Base-by-base conservation (phyloP, 1,140 invertebrate species). In the Euschistus heros region DNA sequence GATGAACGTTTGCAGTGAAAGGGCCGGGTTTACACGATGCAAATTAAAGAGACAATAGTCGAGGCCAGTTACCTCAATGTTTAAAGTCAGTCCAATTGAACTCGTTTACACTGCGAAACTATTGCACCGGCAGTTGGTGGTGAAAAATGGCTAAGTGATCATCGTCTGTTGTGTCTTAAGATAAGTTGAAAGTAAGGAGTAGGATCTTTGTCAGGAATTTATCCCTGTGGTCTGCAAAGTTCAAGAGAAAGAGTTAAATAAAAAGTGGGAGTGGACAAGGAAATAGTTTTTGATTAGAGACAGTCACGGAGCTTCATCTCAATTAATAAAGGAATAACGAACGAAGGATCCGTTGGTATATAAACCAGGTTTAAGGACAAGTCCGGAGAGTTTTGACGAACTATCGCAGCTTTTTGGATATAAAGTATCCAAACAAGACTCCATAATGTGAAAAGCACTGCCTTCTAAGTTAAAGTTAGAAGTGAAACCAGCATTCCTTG, bases 171-270 rank as follows among this genome's bases (percentile, higher is more conserved):
- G n/a, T n/a, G n/a, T n/a, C n/a, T n/a, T n/a, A n/a, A n/a, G n/a
- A n/a, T n/a, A n/a, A n/a, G n/a, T n/a, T n/a, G n/a, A n/a, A n/a
- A n/a, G n/a, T n/a, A n/a, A n/a, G n/a, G n/a, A n/a, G n/a, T n/a
- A n/a, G n/a, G n/a, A n/a, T n/a, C n/a, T n/a, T n/a, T n/a, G n/a
- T n/a, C n/a, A n/a, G n/a, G n/a, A n/a, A n/a, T n/a, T n/a, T n/a
- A n/a, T n/a, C n/a, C n/a, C n/a, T n/a, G n/a, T n/a, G n/a, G 63
- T 76, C 76, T 52, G 37, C 2, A 67, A 63, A 30, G 7, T 18
- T 8, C 26, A 10, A 55, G 46, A 7, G 27, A 10, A 55, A 64
- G 3, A 42, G 46, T 17, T 44, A 13, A 17, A 18, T 22, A 18
- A 54, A 18, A 59, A 26, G 15, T 14, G 24, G 27, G 8, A 59